These are phyloP conservation scores for Ammodytes dubius DNA, from an alignment of 2,113 vertebrate species.

Conservation along the genomic window DNA sequence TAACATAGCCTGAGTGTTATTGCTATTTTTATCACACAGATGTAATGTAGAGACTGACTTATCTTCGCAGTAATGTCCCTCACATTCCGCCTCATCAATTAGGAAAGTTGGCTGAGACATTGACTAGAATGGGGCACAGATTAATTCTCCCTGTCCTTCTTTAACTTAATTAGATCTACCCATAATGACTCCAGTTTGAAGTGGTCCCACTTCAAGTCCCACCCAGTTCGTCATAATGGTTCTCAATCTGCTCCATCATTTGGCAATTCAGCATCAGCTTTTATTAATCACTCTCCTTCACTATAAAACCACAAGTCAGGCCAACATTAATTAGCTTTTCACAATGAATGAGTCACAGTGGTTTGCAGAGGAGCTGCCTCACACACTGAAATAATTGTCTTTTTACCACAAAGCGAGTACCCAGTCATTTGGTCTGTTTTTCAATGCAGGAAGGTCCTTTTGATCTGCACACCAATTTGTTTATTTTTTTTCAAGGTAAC, in stretches of 20 bases:
- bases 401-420: no score
- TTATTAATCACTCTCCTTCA: neutral
- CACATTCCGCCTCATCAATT: slow-evolving; percentile 20
- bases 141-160: neutral
- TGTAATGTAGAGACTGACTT: neutral
- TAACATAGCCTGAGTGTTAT: neutral
- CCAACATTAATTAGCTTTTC: slow-evolving; percentile 2
- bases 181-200: neutral
- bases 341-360: neutral
- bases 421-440: no score
- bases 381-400: neutral
- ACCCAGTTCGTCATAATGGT: neutral
- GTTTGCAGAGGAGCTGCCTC: neutral
- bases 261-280: neutral
- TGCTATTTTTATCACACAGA: slow-evolving; percentile 26
- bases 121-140: neutral
- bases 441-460: no score
- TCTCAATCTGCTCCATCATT: neutral
- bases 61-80: slow-evolving; percentile 17
- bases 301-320: neutral
- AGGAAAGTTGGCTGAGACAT: slow-evolving; percentile 1
- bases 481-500: no score
- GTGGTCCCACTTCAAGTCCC: no score
- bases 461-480: no score
- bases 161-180: slow-evolving; percentile 8